These are phyloP conservation scores for Anthrax anthrax DNA, from an alignment of 2,888 invertebrate species.

Conservation along the genomic window DNA sequence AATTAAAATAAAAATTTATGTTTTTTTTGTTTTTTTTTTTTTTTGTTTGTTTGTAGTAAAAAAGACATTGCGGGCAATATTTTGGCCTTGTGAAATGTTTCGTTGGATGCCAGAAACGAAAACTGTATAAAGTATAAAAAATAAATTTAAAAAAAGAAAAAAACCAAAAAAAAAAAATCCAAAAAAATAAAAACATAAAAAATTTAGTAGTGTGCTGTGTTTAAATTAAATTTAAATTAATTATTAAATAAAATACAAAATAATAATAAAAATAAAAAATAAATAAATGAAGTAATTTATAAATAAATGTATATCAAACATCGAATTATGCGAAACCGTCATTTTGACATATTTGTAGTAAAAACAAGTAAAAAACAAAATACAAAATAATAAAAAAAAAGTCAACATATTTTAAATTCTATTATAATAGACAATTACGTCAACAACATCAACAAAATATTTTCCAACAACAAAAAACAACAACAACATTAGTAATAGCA, in stretches of 20 bases:
- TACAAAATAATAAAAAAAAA: too few relatives aligned
- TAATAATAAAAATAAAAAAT: background rate
- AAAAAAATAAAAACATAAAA: too few relatives aligned
- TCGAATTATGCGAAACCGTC: background rate
- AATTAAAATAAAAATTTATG: too few relatives aligned
- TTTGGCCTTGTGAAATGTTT: conserved; percentile 35
- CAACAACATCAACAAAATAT: too few relatives aligned
- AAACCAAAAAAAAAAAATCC: too few relatives aligned
- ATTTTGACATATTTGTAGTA: background rate
- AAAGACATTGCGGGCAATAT: conserved; percentile 33
- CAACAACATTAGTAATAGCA: too few relatives aligned
- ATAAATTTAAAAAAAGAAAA: too few relatives aligned
- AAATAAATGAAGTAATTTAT: background rate
- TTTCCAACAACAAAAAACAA: too few relatives aligned
- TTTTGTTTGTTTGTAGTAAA: conserved; percentile 22
- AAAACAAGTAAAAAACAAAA: too few relatives aligned
- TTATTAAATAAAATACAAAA: background rate
- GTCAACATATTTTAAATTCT: too few relatives aligned
- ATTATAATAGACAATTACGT: too few relatives aligned
- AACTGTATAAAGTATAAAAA: background rate
- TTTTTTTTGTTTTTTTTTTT: background rate
- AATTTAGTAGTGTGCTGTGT: background rate
- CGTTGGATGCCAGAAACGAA: conserved; percentile 33
- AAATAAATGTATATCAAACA: background rate
- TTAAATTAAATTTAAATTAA: background rate